Evolutionary conservation across 1,140 invertebrate genomes (phyloP).

Genomic region (Drosophila watanabei): DNA sequence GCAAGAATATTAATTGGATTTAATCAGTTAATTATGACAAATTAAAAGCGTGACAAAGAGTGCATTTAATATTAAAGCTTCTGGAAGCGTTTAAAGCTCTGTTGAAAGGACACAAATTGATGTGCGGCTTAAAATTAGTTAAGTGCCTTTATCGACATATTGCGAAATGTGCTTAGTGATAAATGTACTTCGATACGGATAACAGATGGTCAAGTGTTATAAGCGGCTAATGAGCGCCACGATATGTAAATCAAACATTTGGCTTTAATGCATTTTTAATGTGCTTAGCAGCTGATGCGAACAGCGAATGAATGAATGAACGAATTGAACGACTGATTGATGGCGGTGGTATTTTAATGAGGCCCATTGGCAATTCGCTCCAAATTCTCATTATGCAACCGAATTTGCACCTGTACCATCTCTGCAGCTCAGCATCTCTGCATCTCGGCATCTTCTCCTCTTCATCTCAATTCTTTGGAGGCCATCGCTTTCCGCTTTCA

Average conservation of each 20-base stretch:
- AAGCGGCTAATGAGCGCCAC: constrained; percentile 34
- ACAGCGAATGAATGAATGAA: constrained; percentile 24
- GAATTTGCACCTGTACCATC: constrained; percentile 34
- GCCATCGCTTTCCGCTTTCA: constrained; percentile 5
- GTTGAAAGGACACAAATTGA: background rate
- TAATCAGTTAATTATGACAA: constrained; percentile 32
- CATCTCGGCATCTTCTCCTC: background rate
- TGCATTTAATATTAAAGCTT: constrained; percentile 15
- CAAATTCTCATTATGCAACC: constrained; percentile 52
- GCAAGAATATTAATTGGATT: constrained; percentile 33
- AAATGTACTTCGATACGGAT: background rate
- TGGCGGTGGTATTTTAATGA: constrained; percentile 44
- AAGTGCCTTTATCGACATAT: constrained; percentile 11
- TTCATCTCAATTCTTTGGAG: background rate
- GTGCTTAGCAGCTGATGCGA: constrained; percentile 38
- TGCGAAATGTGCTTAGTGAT: background rate
- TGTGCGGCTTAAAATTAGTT: constrained; percentile 1
- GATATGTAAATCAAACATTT: constrained; percentile 63
- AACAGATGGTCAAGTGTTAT: constrained; percentile 20
- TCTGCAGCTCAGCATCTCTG: background rate
- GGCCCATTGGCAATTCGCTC: constrained; percentile 43
- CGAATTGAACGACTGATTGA: constrained; percentile 52
- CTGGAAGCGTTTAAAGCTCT: background rate
- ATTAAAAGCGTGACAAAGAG: constrained; percentile 9
- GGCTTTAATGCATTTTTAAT: constrained; percentile 54